Evolutionary conservation across 2,113 vertebrate genomes (phyloP).

Genomic region (Conger conger): DNA sequence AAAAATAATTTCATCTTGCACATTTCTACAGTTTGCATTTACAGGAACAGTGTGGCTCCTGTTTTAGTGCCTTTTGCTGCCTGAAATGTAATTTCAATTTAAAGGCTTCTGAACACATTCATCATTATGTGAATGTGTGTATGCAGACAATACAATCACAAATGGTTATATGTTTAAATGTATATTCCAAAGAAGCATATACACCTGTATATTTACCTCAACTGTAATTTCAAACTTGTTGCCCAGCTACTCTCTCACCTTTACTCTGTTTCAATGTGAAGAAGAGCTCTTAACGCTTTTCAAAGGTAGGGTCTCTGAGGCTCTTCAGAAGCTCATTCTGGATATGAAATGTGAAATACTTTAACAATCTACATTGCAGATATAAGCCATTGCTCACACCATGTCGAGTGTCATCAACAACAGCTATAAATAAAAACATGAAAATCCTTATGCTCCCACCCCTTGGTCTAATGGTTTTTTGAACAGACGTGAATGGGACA

Average conservation of each 20-base stretch:
- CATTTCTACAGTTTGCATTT: not conserved
- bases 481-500: not conserved
- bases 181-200: not conserved
- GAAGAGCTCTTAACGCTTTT: not conserved
- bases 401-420: not conserved
- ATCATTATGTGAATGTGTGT: too few relatives aligned
- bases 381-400: not conserved
- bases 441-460: not conserved
- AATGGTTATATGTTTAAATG: not conserved
- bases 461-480: not conserved
- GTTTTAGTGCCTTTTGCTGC: not conserved
- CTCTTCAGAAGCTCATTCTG: not conserved
- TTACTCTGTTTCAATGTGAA: not conserved
- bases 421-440: not conserved
- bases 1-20: not conserved
- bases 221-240: not conserved
- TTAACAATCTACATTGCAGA: not conserved
- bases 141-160: too few relatives aligned
- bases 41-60: not conserved
- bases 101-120: too few relatives aligned
- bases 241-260: not conserved
- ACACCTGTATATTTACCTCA: not conserved
- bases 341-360: not conserved
- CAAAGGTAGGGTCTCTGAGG: not conserved
- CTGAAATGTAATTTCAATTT: not conserved